Percentiles rank a stretch among this genome's conserved stretches.
Evolutionary conservation across 2,888 invertebrate genomes (phyloP).

Genomic region (Agrochola circellaris): DNA sequence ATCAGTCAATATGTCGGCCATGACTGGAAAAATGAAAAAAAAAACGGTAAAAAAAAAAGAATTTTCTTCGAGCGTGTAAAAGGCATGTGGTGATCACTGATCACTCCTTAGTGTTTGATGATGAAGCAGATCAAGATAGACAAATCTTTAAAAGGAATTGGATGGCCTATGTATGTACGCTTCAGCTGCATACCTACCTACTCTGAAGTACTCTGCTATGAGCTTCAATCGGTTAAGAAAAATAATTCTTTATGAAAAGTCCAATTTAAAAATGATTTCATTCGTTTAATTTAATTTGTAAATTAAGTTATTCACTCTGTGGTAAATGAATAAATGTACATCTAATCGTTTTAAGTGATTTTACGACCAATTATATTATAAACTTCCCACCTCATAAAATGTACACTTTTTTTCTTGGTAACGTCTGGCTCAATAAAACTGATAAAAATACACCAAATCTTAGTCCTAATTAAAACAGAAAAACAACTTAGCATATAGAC

Average conservation of each 20-base stretch:
- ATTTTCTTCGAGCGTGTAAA: neutral
- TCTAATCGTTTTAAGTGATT: constrained; percentile 14
- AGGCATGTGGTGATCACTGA: neutral
- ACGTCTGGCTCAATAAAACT: constrained; percentile 16
- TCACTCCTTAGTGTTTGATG: neutral
- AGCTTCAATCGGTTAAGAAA: neutral
- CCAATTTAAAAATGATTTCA: neutral
- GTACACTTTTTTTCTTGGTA: constrained; percentile 29
- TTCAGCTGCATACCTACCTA: neutral
- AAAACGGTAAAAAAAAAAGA: too few species aligned
- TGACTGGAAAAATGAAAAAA: neutral
- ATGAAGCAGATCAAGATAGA: neutral
- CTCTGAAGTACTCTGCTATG: too few species aligned
- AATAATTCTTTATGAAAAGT: neutral
- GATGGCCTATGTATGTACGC: neutral
- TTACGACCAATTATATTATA: constrained; percentile 41
- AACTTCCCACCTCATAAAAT: constrained; percentile 45
- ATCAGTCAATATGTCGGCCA: neutral
- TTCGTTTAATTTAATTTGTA: constrained; percentile 10
- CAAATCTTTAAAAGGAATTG: neutral
- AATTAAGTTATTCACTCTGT: constrained; percentile 19
- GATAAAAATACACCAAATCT: constrained; percentile 8
- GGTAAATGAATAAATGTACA: constrained; percentile 10
- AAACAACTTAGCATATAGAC: neutral
- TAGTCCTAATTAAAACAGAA: constrained; percentile 4